These are phyloP conservation scores for Zaprionus vittiger DNA, from an alignment of 1,140 invertebrate genomes.

Conservation along the genomic window DNA sequence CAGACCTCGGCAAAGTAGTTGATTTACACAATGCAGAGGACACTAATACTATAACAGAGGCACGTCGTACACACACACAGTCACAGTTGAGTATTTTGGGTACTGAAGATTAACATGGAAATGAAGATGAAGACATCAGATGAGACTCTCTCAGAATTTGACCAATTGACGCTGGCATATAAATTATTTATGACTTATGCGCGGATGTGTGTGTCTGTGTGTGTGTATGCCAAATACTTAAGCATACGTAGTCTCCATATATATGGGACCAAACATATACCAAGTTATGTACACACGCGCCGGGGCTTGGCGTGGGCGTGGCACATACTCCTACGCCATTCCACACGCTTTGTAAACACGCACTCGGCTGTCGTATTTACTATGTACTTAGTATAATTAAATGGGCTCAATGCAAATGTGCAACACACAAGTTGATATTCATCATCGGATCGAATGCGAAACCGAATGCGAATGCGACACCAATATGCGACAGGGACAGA, in stretches of 20 bases:
- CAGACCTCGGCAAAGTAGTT: constrained; percentile 42
- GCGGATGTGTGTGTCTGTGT: constrained; percentile 13
- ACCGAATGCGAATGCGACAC: constrained; percentile 19
- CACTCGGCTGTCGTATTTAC: constrained; percentile 65
- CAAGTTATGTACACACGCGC: constrained; percentile 16
- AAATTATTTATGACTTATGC: constrained; percentile 76
- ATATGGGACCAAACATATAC: constrained; percentile 26
- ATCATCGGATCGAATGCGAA: constrained; percentile 42
- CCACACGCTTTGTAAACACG: constrained; percentile 5
- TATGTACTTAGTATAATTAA: constrained; percentile 83
- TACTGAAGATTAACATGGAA: constrained; percentile 67
- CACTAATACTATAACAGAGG: neutral
- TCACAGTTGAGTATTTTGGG: neutral
- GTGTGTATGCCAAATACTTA: constrained; percentile 35
- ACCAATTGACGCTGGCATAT: constrained; percentile 79
- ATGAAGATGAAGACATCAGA: constrained; percentile 70
- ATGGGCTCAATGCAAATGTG: constrained; percentile 77
- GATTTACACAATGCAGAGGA: constrained; percentile 58
- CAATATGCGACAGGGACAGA: constrained; percentile 10
- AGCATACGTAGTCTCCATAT: constrained; percentile 15
- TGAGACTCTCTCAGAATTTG: constrained; percentile 50
- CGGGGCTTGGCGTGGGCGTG: neutral
- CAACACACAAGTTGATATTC: constrained; percentile 58
- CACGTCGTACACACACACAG: neutral
- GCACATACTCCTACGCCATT: too few relatives aligned